Percentiles rank a stretch among this genome's conserved stretches.
phyloP scores from a whole-genome alignment of 2,113 vertebrate species.

The Lagopus muta region DNA sequence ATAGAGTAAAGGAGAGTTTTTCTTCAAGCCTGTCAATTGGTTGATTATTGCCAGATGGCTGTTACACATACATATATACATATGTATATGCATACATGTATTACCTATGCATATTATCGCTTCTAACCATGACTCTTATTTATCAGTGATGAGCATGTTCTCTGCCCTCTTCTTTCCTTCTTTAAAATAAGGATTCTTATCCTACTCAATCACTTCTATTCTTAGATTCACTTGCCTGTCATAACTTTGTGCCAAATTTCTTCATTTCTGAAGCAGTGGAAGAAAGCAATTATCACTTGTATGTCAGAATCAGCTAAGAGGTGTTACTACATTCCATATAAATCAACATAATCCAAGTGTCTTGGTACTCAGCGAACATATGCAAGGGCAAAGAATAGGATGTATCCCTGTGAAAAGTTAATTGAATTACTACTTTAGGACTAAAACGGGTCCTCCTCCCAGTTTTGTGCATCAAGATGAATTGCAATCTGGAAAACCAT shows the following conservation, averaged over 20 bases:
- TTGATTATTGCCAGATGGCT: neutral
- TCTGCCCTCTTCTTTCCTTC: accelerated
- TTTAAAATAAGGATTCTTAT: neutral
- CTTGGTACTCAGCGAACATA: neutral
- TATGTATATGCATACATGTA: no score
- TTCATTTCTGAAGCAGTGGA: neutral
- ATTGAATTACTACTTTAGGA: neutral
- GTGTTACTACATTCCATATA: accelerated
- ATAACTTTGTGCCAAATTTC: neutral
- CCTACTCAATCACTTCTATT: neutral
- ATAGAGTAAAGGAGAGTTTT: neutral
- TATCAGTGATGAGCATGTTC: neutral
- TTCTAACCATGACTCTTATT: neutral
- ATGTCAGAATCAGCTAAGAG: neutral
- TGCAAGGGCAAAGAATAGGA: neutral
- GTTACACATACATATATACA: neutral
- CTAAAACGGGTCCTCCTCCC: neutral
- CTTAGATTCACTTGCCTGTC: neutral
- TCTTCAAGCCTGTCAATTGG: neutral
- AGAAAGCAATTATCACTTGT: neutral
- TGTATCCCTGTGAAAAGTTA: neutral
- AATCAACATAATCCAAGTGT: neutral
- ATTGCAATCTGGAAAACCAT: neutral
- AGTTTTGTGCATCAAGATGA: neutral
- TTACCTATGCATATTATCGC: neutral